Conservation (phyloP, 2,888 invertebrate genomes). For the Dioctria rufipes region DNA sequence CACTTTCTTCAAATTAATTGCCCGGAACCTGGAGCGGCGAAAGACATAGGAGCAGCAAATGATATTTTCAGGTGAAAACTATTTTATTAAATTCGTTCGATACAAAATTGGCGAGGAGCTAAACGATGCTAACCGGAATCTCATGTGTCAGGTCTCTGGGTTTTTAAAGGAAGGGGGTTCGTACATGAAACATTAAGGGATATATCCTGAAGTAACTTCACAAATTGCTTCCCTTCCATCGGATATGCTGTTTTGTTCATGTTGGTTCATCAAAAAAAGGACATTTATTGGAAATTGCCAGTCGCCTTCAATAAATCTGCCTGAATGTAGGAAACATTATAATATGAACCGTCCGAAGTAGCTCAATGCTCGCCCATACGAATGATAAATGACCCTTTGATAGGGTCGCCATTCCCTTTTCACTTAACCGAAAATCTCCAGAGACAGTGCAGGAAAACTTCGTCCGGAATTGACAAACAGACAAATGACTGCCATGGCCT, state of each 20-base stretch:
- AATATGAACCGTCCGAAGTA: constrained; percentile 14
- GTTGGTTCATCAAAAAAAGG: constrained; percentile 1
- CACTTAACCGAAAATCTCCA: constrained; percentile 36
- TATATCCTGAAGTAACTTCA: neutral
- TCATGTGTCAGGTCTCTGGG: too few species aligned
- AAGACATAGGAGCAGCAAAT: constrained; percentile 5
- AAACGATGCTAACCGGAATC: too few species aligned
- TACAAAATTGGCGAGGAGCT: neutral
- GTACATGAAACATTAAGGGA: neutral
- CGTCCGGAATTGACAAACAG: constrained; percentile 32
- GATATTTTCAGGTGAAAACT: constrained; percentile 35
- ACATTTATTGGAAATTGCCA: constrained; percentile 36
- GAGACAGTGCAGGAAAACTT: constrained; percentile 17
- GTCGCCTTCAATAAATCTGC: constrained; percentile 33
- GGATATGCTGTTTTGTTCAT: neutral
- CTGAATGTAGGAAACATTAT: neutral
- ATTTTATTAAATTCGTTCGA: constrained; percentile 43
- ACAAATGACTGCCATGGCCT: constrained; percentile 29
- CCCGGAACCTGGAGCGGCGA: constrained; percentile 25
- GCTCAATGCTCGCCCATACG: neutral
- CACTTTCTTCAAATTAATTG: constrained; percentile 48
- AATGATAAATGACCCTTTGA: constrained; percentile 39
- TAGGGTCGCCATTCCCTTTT: constrained; percentile 39
- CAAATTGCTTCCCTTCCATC: constrained; percentile 27
- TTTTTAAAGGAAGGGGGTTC: neutral